Evolutionary conservation across 2,113 vertebrate species (phyloP).

Genomic region (Rhea pennata): DNA sequence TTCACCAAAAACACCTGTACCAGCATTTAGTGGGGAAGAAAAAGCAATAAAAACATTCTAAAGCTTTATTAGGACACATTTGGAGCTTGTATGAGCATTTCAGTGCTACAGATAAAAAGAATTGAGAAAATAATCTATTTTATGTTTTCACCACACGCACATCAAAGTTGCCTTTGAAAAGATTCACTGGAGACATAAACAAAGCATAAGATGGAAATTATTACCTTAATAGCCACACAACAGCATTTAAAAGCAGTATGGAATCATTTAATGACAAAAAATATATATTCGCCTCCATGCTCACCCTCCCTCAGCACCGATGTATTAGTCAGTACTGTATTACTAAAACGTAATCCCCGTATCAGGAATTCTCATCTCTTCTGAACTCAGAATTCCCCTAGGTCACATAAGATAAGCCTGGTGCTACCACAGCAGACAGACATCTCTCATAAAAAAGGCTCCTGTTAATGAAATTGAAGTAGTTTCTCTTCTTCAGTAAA

Average conservation of each 20-base stretch:
- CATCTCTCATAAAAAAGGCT: not conserved
- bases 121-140: not conserved
- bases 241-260: not conserved
- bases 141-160: not conserved
- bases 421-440: not conserved
- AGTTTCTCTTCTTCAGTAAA: not conserved
- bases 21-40: not conserved
- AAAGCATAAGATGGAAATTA: not conserved
- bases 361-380: not conserved
- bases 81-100: not conserved
- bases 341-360: not conserved
- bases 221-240: not conserved
- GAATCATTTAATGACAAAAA: slow-evolving; percentile 6
- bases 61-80: not conserved
- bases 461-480: not conserved
- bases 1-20: not conserved
- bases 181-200: not conserved
- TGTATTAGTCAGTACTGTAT: not conserved
- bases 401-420: not conserved
- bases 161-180: not conserved
- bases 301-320: not conserved
- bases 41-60: not conserved
- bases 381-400: not conserved
- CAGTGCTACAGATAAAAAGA: not conserved
- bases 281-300: not conserved